These are phyloP conservation scores for Eupristina koningsbergeri DNA, from an alignment of 1,140 invertebrate genomes.

Conservation along the genomic window DNA sequence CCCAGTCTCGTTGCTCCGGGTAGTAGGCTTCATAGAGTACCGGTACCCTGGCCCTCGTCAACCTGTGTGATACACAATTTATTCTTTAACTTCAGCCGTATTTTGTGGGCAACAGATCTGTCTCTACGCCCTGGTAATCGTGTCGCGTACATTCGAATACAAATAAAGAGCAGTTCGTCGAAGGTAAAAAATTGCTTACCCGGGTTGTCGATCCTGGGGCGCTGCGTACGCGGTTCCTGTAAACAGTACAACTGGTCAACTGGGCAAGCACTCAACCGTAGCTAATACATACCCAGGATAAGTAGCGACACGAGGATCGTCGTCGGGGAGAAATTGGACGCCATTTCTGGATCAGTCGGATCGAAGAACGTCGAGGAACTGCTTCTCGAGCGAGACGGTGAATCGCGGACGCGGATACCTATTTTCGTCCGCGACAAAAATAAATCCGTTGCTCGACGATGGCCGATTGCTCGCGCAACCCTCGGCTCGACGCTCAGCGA, in stretches of 20 bases:
- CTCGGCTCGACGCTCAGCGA: not conserved
- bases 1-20: conserved; percentile 50
- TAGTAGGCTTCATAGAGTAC: conserved; percentile 66
- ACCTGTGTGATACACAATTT: not conserved
- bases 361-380: not conserved
- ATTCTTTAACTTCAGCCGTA: not conserved
- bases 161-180: not conserved
- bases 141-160: not conserved
- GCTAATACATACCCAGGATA: not conserved
- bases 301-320: not conserved
- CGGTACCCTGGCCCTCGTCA: conserved; percentile 51
- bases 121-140: too few relatives aligned
- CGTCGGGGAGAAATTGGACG: not conserved
- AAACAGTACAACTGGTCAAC: not conserved
- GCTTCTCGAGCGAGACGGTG: not conserved
- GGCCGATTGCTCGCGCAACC: not conserved
- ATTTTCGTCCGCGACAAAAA: conserved; percentile 30
- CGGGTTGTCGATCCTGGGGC: not conserved
- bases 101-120: too few relatives aligned
- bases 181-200: not conserved
- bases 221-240: not conserved
- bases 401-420: not conserved
- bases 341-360: not conserved
- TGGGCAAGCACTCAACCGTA: not conserved
- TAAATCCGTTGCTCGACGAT: conserved; percentile 33